Conservation (phyloP, 2,113 vertebrate genomes). For the Hippolais icterina region DNA sequence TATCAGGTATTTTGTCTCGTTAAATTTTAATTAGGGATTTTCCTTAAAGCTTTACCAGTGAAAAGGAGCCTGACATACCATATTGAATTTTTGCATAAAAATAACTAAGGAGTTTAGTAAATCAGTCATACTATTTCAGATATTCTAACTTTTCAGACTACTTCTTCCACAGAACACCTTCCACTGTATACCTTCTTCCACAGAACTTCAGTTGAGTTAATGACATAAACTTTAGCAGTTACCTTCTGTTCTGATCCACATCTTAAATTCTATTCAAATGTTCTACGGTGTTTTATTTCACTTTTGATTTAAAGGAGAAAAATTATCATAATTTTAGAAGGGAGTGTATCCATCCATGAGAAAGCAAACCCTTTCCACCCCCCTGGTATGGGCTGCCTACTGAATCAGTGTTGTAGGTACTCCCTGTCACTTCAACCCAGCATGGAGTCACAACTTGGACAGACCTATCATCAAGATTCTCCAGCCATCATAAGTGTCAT, state of each 20-base stretch:
- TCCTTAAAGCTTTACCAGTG: not conserved
- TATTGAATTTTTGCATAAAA: not conserved
- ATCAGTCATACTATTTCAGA: not conserved
- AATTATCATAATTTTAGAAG: not conserved
- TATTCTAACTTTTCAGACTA: not conserved
- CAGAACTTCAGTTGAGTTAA: not conserved
- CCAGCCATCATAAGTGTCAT: not conserved
- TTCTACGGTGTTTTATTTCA: not conserved
- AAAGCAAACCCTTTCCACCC: not conserved
- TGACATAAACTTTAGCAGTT: not conserved
- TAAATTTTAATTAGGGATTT: constrained; percentile 18
- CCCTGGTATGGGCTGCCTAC: not conserved
- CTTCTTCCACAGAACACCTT: not conserved
- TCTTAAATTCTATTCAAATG: not conserved
- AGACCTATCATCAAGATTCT: not conserved
- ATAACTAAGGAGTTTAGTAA: not conserved
- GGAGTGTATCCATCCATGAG: not conserved
- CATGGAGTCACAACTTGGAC: not conserved
- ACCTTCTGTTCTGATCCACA: not conserved
- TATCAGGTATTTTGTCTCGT: not conserved
- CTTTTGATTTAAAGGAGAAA: not conserved
- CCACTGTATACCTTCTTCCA: not conserved
- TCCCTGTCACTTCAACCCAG: not conserved
- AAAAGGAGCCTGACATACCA: not conserved
- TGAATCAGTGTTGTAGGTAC: not conserved